Evolutionary conservation across 2,888 invertebrate genomes (phyloP), one percentile per base, ranked within the genome.

Genomic region (Callinectes sapidus): DNA sequence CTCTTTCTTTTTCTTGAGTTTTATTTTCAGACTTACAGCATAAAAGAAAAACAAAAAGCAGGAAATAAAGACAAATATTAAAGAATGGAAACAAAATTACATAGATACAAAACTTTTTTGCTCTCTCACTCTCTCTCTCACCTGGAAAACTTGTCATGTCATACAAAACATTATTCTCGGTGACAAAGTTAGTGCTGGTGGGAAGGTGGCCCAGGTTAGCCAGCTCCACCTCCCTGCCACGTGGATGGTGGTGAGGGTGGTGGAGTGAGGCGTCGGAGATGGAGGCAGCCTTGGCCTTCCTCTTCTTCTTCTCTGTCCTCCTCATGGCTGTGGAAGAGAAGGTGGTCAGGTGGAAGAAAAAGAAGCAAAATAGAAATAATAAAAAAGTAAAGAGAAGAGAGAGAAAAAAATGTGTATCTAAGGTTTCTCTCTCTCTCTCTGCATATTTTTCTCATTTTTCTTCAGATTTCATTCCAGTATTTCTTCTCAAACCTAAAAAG

Each of bases 161-260:
- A 95, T 99, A 99, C 6, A 99, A 96, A 89, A 98, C 97, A 95
- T 98, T 98, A 28, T 97, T 97, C 93, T 97, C 97, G 95, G 98
- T 98, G 89, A 98, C 97, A 94, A 98, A 97, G 95, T 97, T 97
- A 28, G 97, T 97, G 92, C 96, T 96, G 42, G 97, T 96, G 0
- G 98, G 98, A 39, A 98, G 96, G 95, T 98, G 98, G 93, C 98
- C 96, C 91, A 99, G 96, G 0, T 97, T 98, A 0, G 98, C 98
- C 90, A 99, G 96, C 95, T 99, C 99, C 0, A 98, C 97, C 95
- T 98, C 98, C 8, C 95, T 95, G 89, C 66, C 95, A 91, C 92
- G 95, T n/a, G 61, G 92, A 66, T 89, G 90, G 90, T 81, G 93
- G 89, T 90, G 90, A 77, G 32, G 93, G 90, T 88, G 91, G 81